Conservation (phyloP, 2,888 invertebrate species). For the Rhagophthalmus giganteus region DNA sequence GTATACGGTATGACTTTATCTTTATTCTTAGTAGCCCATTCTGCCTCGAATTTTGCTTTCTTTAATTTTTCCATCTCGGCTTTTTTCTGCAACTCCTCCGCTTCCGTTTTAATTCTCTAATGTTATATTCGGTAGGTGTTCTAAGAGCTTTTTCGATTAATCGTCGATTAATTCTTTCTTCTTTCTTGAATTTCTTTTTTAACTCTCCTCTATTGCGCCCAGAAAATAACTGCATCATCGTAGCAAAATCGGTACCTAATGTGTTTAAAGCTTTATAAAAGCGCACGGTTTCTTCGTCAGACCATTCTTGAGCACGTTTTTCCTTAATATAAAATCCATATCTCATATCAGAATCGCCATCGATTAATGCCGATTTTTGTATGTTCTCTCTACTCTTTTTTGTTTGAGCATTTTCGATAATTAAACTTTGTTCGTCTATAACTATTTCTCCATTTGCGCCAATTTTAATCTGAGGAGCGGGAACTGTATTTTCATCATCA, state of each 20-base stretch:
- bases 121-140: conserved; percentile 70
- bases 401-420: conserved; percentile 72
- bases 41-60: neutral
- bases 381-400: conserved; percentile 65
- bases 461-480: conserved; percentile 83
- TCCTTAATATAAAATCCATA: conserved; percentile 69
- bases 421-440: conserved; percentile 82
- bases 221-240: conserved; percentile 83
- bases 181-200: conserved; percentile 91
- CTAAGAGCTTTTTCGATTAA: conserved; percentile 77
- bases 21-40: neutral
- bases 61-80: conserved; percentile 35
- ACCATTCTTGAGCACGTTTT: conserved; percentile 74
- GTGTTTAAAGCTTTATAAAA: conserved; percentile 89
- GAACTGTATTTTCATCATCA: conserved; percentile 50
- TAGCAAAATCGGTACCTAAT: conserved; percentile 89
- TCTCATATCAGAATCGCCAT: conserved; percentile 61
- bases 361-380: conserved; percentile 67
- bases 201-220: conserved; percentile 78
- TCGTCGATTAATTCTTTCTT: conserved; percentile 75
- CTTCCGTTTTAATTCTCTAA: conserved; percentile 63
- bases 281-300: conserved; percentile 76
- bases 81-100: conserved; percentile 56
- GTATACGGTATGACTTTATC: conserved; percentile 1
- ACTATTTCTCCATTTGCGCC: conserved; percentile 84